These are phyloP conservation scores for Drosophila guanche DNA, from an alignment of 1,140 invertebrate species.

Conservation along the genomic window DNA sequence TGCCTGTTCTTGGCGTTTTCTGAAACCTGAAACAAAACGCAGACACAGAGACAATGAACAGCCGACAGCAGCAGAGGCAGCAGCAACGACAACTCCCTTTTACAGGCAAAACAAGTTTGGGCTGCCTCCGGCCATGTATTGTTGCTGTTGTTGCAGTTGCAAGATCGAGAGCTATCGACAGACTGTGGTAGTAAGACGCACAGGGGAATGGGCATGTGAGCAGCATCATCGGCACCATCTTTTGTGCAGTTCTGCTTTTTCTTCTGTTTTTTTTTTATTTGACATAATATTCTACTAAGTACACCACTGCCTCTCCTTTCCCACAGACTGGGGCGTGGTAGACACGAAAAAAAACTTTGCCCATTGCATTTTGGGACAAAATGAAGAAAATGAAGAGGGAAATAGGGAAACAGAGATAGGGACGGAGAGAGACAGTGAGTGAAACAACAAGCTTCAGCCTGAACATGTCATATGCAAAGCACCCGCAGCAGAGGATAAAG, in stretches of 20 bases:
- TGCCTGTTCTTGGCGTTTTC: conserved; percentile 78
- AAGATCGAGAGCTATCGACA: conserved; percentile 76
- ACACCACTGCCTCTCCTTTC: conserved; percentile 48
- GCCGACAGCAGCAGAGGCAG: conserved; percentile 8
- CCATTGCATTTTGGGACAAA: conserved; percentile 42
- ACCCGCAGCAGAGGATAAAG: conserved; percentile 54
- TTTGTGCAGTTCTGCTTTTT: conserved; percentile 43
- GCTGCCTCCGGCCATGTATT: conserved; percentile 67
- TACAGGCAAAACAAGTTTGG: conserved; percentile 80
- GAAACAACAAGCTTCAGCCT: conserved; percentile 14
- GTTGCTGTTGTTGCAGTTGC: conserved; percentile 46
- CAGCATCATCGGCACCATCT: conserved; percentile 65
- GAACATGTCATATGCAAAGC: conserved; percentile 59
- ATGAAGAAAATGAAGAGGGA: conserved; percentile 13
- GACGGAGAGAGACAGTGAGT: conserved; percentile 27
- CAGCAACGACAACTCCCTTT: conserved; percentile 67
- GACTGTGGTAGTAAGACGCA: conserved; percentile 27
- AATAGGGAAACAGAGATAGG: conserved; percentile 2
- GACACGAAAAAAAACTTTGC: conserved; percentile 46
- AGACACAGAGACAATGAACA: conserved; percentile 75
- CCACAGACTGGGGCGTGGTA: conserved; percentile 39
- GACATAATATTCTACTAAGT: conserved; percentile 51
- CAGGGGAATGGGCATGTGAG: conserved; percentile 27
- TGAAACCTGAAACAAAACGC: conserved; percentile 81
- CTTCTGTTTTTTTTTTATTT: conserved; percentile 15